These are phyloP conservation scores for Ischnura elegans DNA, from an alignment of 2,888 invertebrate genomes.

Conservation along the genomic window DNA sequence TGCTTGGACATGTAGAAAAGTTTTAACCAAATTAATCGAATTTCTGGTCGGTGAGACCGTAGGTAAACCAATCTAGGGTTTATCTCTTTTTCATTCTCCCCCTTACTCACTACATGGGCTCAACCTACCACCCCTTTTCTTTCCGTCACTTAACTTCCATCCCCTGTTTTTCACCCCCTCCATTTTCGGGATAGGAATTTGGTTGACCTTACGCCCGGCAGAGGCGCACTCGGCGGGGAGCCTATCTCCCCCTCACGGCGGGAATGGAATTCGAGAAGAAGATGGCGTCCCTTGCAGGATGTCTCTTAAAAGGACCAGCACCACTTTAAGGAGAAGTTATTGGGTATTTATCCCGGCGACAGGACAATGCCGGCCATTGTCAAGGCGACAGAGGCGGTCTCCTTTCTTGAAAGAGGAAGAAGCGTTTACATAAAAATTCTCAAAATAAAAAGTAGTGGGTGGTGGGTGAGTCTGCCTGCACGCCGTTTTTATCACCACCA, in stretches of 20 bases:
- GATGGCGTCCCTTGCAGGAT: background rate
- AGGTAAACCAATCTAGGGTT: background rate
- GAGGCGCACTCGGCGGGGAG: slow-evolving; percentile 44
- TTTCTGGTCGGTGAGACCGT: no score
- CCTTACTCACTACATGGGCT: background rate
- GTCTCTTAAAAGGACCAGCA: slow-evolving; percentile 1
- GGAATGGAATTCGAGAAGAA: background rate
- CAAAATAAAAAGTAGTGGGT: no score
- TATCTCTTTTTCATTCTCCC: background rate
- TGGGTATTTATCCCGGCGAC: slow-evolving; percentile 52
- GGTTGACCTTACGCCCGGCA: slow-evolving; percentile 29
- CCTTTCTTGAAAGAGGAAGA: background rate
- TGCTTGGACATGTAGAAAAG: no score
- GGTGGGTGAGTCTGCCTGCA: background rate
- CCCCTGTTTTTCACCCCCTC: background rate
- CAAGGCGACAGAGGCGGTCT: background rate
- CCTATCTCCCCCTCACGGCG: background rate
- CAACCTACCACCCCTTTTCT: no score
- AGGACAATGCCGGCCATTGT: slow-evolving; percentile 46
- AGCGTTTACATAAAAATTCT: slow-evolving; percentile 16
- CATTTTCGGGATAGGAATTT: slow-evolving; percentile 44
- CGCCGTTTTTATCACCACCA: background rate
- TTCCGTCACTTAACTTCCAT: background rate
- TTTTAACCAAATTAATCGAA: no score
- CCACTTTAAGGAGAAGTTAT: slow-evolving; percentile 51